These are phyloP conservation scores for Teleogryllus oceanicus DNA, from an alignment of 2,888 invertebrate genomes.

Conservation along the genomic window DNA sequence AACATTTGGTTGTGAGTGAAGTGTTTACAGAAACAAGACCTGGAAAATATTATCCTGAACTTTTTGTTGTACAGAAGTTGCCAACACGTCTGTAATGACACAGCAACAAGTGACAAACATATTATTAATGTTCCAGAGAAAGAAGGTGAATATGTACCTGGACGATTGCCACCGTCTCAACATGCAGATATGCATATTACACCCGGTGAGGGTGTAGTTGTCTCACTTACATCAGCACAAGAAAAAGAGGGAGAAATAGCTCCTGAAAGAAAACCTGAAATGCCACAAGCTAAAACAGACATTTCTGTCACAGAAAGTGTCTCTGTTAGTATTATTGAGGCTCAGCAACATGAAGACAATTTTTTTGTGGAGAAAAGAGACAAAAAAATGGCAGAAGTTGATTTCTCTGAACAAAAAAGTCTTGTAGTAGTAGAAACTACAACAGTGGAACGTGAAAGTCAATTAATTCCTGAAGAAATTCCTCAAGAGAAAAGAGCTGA, in stretches of 20 bases:
- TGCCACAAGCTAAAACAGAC: constrained; percentile 53
- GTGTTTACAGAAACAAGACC: constrained; percentile 67
- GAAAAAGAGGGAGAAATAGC: constrained; percentile 64
- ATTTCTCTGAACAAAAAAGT: constrained; percentile 61
- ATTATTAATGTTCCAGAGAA: constrained; percentile 65
- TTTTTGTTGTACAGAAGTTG: constrained; percentile 74
- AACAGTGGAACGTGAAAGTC: constrained; percentile 58
- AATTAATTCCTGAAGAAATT: constrained; percentile 50
- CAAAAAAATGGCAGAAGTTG: constrained; percentile 60
- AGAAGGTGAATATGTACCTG: constrained; percentile 60
- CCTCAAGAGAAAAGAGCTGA: constrained; percentile 48
- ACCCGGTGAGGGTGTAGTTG: constrained; percentile 58
- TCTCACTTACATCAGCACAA: constrained; percentile 56
- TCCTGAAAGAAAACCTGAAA: constrained; percentile 47
- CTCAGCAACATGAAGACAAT: constrained; percentile 48
- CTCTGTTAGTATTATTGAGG: constrained; percentile 58
- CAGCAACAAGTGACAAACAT: constrained; percentile 61
- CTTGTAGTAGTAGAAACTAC: constrained; percentile 57
- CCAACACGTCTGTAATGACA: constrained; percentile 60
- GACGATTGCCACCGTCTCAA: constrained; percentile 59
- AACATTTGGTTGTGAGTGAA: constrained; percentile 65
- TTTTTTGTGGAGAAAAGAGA: constrained; percentile 32
- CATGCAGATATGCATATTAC: constrained; percentile 58
- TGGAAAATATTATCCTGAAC: constrained; percentile 72
- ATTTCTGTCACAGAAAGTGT: constrained; percentile 52